phyloP scores from a whole-genome alignment of 2,888 invertebrate genomes.

The Acrocera orbiculus region DNA sequence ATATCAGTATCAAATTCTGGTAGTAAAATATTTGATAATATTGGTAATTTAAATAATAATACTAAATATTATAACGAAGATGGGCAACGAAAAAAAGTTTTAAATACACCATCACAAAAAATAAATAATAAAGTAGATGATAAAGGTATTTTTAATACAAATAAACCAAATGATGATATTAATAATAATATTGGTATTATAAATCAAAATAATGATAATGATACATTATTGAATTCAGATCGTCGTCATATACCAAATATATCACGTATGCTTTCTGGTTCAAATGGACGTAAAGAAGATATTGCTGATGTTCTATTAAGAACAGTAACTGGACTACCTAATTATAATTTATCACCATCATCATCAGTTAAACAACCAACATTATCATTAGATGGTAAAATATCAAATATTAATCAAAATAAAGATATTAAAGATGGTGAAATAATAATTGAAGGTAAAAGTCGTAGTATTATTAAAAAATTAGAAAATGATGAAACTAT shows the following conservation, averaged over 20 bases:
- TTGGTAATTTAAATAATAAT: not conserved
- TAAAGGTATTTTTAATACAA: slow-evolving; percentile 13
- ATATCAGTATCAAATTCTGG: slow-evolving; percentile 7
- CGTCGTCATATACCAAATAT: slow-evolving; percentile 61
- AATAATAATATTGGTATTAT: slow-evolving; percentile 1
- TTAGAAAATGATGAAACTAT: slow-evolving; percentile 12
- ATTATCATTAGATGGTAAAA: slow-evolving; percentile 3
- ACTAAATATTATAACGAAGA: slow-evolving; percentile 2
- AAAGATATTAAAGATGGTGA: slow-evolving; percentile 4
- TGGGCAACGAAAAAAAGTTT: slow-evolving; percentile 39
- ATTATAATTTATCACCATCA: slow-evolving; percentile 21
- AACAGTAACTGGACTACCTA: slow-evolving; percentile 42
- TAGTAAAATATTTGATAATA: too few relatives aligned
- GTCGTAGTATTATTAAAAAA: slow-evolving; percentile 8
- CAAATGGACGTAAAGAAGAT: slow-evolving; percentile 67
- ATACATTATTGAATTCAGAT: slow-evolving; percentile 27
- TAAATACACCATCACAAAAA: slow-evolving; percentile 58
- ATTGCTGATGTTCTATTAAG: slow-evolving; percentile 59
- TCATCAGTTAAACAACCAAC: slow-evolving; percentile 19
- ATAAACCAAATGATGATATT: slow-evolving; percentile 8
- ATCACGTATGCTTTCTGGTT: slow-evolving; percentile 67
- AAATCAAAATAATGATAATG: slow-evolving; percentile 11
- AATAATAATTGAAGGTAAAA: slow-evolving; percentile 10
- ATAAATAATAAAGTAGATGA: slow-evolving; percentile 22
- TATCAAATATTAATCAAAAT: slow-evolving; percentile 10